Evolutionary conservation across 2,797 vertebrate species (phyloP).

Genomic region (Chaunax sp.): DNA sequence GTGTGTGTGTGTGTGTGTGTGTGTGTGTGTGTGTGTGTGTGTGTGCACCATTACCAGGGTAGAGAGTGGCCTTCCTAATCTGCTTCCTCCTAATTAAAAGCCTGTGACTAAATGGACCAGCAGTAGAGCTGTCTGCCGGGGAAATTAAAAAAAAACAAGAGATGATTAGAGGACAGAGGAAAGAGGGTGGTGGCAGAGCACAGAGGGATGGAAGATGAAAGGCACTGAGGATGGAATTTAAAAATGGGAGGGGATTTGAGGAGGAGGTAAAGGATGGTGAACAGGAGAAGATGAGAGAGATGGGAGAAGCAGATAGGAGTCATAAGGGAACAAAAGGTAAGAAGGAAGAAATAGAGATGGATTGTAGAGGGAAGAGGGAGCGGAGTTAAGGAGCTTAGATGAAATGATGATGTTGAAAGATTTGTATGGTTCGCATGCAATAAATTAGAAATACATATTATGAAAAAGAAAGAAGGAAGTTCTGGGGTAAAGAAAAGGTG

Average conservation of each 20-base stretch:
- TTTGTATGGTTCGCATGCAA: background rate
- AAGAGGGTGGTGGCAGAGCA: conserved; percentile 35
- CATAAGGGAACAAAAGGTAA: background rate
- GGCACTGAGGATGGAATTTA: conserved; percentile 22
- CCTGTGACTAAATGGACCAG: conserved; percentile 74
- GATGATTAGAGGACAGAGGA: conserved; percentile 69
- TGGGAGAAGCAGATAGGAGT: background rate
- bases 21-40: conserved; percentile 9
- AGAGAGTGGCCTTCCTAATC: conserved; percentile 71
- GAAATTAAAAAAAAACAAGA: conserved; percentile 64
- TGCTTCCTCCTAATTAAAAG: conserved; percentile 76
- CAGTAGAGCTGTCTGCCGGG: conserved; percentile 63
- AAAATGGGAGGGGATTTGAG: conserved; percentile 19
- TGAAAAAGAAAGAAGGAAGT: conserved; percentile 1
- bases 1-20: conserved; percentile 10
- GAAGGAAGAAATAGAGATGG: background rate
- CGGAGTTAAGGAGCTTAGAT: background rate
- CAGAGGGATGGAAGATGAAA: conserved; percentile 41
- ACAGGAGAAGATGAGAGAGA: conserved; percentile 2
- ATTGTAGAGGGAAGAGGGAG: background rate
- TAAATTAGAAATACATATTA: conserved; percentile 10
- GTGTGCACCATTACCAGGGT: conserved; percentile 46
- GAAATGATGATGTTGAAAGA: background rate
- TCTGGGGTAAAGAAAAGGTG: background rate
- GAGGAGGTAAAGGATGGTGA: conserved; percentile 14